Evolutionary conservation across 2,113 vertebrate species (phyloP).

Genomic region (Nothobranchius kuhntae): DNA sequence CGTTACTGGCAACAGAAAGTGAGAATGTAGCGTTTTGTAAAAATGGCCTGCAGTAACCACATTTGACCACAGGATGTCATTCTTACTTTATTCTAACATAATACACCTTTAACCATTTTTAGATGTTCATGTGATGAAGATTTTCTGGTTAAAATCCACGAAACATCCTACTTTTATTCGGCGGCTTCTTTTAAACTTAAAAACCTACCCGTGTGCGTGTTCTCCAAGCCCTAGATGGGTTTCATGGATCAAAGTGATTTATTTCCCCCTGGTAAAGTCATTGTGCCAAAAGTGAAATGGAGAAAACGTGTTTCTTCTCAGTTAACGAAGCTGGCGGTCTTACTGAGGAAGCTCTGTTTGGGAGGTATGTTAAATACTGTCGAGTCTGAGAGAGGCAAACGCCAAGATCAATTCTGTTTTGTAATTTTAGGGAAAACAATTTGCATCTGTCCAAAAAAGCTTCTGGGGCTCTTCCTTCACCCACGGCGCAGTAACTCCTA

Average conservation of each 20-base stretch:
- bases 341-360: neutral
- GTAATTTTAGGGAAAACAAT: slow-evolving; percentile 8
- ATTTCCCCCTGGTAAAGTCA: slow-evolving; percentile 39
- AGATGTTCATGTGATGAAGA: no score
- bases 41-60: no score
- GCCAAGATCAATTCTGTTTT: neutral
- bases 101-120: no score
- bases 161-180: slow-evolving; percentile 51
- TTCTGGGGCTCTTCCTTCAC: neutral
- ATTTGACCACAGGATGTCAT: no score
- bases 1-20: no score
- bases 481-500: no score
- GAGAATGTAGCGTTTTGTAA: no score
- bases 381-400: neutral
- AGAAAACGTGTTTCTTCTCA: slow-evolving; percentile 43
- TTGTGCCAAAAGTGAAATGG: slow-evolving; percentile 47
- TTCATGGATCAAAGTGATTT: slow-evolving; percentile 59
- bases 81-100: no score
- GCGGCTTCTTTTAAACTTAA: slow-evolving; percentile 54
- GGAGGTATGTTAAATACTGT: neutral
- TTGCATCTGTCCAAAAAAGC: neutral
- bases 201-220: slow-evolving; percentile 63
- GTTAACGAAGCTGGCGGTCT: slow-evolving; percentile 24
- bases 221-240: slow-evolving; percentile 64
- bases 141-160: slow-evolving; percentile 5